Conservation (phyloP, 2,888 invertebrate species). For the Odontocerum albicorne region DNA sequence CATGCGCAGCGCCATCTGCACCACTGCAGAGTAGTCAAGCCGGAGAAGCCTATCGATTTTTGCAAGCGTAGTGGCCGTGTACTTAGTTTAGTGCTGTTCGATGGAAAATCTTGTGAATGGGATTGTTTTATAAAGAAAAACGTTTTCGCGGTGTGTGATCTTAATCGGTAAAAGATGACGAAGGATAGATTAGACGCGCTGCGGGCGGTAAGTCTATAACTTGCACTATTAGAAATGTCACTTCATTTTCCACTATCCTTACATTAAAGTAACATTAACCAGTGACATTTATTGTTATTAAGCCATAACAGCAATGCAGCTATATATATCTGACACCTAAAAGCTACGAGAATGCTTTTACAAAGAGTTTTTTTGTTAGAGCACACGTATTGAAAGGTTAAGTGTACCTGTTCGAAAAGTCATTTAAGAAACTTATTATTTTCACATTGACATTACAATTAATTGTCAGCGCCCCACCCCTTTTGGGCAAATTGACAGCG, state of each 20-base stretch:
- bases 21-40: slow-evolving; percentile 65
- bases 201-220: slow-evolving; percentile 75
- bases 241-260: slow-evolving; percentile 21
- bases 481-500: neutral
- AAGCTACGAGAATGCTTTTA: too few relatives aligned
- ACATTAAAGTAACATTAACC: slow-evolving; percentile 19
- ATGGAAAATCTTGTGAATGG: slow-evolving; percentile 77
- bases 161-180: slow-evolving; percentile 72
- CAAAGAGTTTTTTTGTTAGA: slow-evolving; percentile 1
- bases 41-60: slow-evolving; percentile 81
- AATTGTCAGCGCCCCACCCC: slow-evolving; percentile 23
- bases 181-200: slow-evolving; percentile 97
- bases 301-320: neutral
- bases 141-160: slow-evolving; percentile 69
- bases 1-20: slow-evolving; percentile 54
- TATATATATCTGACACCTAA: too few relatives aligned
- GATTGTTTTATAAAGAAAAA: slow-evolving; percentile 70
- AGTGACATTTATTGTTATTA: slow-evolving; percentile 24
- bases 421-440: slow-evolving; percentile 9
- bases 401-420: slow-evolving; percentile 8
- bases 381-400: slow-evolving; percentile 13
- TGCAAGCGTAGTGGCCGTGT: slow-evolving; percentile 72
- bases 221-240: slow-evolving; percentile 22
- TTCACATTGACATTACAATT: slow-evolving; percentile 6
- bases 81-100: slow-evolving; percentile 73